These are phyloP conservation scores for Paramisgurnus dabryanus DNA, from an alignment of 2,113 vertebrate species.

Conservation along the genomic window DNA sequence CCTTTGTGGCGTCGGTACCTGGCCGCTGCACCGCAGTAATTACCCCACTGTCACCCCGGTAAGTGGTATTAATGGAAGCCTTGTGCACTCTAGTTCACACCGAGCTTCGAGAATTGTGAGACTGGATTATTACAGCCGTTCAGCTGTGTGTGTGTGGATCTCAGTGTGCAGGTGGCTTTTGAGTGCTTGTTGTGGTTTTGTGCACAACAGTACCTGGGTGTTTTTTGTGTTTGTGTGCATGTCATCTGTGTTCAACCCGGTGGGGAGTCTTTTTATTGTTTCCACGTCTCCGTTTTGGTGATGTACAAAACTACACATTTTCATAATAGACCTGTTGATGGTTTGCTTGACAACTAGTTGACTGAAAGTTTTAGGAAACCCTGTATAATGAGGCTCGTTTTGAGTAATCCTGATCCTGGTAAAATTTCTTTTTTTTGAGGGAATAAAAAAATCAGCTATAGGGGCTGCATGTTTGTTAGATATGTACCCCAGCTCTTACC, in stretches of 20 bases:
- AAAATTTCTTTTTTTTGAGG: too few species aligned
- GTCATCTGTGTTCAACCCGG: background rate
- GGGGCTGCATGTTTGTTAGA: too few species aligned
- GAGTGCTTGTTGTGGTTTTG: background rate
- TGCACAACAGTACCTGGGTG: background rate
- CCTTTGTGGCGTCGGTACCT: conserved; percentile 76
- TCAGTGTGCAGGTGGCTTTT: conserved; percentile 20
- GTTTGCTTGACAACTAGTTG: too few species aligned
- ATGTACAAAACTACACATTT: too few species aligned
- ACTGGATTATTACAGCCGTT: conserved; percentile 84
- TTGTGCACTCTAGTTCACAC: conserved; percentile 85
- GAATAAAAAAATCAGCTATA: too few species aligned
- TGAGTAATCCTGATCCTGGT: too few species aligned
- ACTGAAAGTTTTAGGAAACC: too few species aligned
- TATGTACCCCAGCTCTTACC: too few species aligned
- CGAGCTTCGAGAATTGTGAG: conserved; percentile 81
- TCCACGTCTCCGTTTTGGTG: too few species aligned
- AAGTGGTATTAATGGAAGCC: conserved; percentile 94
- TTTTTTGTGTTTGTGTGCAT: conserved; percentile 17
- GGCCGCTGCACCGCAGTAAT: conserved; percentile 83
- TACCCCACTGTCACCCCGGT: conserved; percentile 90
- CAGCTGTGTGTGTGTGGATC: conserved; percentile 57
- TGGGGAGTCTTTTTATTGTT: too few species aligned
- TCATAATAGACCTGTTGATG: too few species aligned
- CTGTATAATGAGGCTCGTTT: too few species aligned